These are phyloP conservation scores for Catocala nupta DNA, from an alignment of 2,888 invertebrate species.

Conservation along the genomic window DNA sequence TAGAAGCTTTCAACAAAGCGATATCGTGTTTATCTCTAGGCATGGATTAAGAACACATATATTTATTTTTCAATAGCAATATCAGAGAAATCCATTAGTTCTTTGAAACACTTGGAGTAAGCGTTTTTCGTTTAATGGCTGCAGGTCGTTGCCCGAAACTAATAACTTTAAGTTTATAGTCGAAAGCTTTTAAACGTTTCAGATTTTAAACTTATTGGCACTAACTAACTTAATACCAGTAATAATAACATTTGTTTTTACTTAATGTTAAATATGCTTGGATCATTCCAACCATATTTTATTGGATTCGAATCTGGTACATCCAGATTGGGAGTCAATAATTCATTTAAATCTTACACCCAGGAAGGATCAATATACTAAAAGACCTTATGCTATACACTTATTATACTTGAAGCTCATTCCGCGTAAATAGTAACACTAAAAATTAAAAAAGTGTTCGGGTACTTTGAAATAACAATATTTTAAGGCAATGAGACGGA, in stretches of 20 bases:
- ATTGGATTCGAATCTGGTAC: too few species aligned
- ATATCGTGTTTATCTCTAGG: neutral
- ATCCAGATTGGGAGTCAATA: too few species aligned
- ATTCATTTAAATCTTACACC: too few species aligned
- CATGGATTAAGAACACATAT: neutral
- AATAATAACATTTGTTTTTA: neutral
- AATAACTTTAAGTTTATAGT: constrained; percentile 3
- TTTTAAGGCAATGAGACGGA: too few species aligned
- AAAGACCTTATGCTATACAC: too few species aligned
- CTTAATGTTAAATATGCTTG: too few species aligned
- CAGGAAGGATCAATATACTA: too few species aligned
- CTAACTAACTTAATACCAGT: neutral
- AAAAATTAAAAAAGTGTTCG: too few species aligned
- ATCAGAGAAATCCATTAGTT: constrained; percentile 15
- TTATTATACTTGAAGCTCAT: too few species aligned
- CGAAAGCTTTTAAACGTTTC: constrained; percentile 3
- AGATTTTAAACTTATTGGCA: neutral
- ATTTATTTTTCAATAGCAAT: neutral
- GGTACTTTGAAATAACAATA: too few species aligned
- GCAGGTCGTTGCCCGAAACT: constrained; percentile 32
- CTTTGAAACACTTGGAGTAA: constrained; percentile 20
- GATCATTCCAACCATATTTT: too few species aligned
- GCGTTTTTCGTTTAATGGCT: constrained; percentile 25
- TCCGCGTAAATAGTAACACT: too few species aligned
- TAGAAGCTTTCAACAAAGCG: neutral